These are phyloP conservation scores for Calcarius lapponicus DNA, from an alignment of 2,797 vertebrate species.

Conservation along the genomic window DNA sequence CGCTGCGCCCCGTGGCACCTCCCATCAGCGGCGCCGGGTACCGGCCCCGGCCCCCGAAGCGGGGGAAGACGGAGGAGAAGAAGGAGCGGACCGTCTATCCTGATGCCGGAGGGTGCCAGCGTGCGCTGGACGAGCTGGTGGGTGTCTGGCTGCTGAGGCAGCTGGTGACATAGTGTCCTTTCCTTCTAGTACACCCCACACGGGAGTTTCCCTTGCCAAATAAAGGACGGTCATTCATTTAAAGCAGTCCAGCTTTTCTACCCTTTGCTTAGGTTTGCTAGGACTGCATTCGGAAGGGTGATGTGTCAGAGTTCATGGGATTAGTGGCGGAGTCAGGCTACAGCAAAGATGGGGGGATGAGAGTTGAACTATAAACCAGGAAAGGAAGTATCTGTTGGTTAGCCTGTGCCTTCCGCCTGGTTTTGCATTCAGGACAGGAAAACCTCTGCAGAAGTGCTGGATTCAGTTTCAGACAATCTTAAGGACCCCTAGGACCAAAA, in stretches of 20 bases:
- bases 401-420: rapidly evolving
- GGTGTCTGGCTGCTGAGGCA: not conserved
- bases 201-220: rapidly evolving
- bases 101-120: constrained; percentile 84
- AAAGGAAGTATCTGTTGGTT: not conserved
- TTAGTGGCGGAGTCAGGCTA: not conserved
- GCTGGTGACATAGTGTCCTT: not conserved
- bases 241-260: not conserved
- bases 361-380: not conserved
- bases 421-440: not conserved
- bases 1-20: constrained; percentile 61
- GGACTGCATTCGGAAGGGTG: not conserved
- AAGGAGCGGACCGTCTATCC: constrained; percentile 63
- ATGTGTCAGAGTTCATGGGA: not conserved
- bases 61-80: rapidly evolving
- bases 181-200: not conserved
- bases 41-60: constrained; percentile 70
- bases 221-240: rapidly evolving
- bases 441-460: not conserved
- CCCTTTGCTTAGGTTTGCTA: not conserved
- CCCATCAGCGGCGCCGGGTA: constrained; percentile 72
- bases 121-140: constrained; percentile 81
- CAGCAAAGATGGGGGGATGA: not conserved
- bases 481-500: not conserved
- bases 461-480: not conserved